These are phyloP conservation scores for Trisateles emortualis DNA, from an alignment of 2,888 invertebrate species.

Conservation along the genomic window DNA sequence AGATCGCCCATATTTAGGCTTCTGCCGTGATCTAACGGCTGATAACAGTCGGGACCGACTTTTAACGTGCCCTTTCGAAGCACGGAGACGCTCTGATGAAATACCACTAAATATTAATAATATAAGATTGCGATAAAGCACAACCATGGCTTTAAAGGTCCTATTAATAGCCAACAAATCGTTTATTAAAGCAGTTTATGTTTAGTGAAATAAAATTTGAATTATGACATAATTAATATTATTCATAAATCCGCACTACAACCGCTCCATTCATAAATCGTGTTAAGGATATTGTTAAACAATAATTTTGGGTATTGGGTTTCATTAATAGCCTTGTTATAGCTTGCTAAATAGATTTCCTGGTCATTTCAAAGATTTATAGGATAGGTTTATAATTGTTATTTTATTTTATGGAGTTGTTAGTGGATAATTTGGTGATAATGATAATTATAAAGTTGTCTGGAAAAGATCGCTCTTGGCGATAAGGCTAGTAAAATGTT, in stretches of 20 bases:
- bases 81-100: too few relatives aligned
- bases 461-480: too few relatives aligned
- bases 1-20: too few relatives aligned
- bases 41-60: too few relatives aligned
- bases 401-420: too few relatives aligned
- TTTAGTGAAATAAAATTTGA: conserved; percentile 21
- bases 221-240: conserved; percentile 29
- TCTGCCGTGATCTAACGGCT: too few relatives aligned
- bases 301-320: neutral
- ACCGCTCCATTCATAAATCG: neutral
- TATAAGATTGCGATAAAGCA: conserved; percentile 44
- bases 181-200: conserved; percentile 28
- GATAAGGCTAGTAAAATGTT: too few relatives aligned
- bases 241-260: conserved; percentile 18
- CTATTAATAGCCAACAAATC: conserved; percentile 37
- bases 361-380: too few relatives aligned
- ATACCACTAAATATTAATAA: conserved; percentile 41
- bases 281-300: neutral
- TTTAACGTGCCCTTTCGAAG: too few relatives aligned
- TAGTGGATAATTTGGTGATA: too few relatives aligned
- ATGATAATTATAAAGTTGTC: too few relatives aligned
- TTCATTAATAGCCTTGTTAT: neutral
- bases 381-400: too few relatives aligned
- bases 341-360: neutral
- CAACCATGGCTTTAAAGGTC: conserved; percentile 31